Evolutionary conservation across 2,888 invertebrate species (phyloP).

Genomic region (Drosophila heteroneura): DNA sequence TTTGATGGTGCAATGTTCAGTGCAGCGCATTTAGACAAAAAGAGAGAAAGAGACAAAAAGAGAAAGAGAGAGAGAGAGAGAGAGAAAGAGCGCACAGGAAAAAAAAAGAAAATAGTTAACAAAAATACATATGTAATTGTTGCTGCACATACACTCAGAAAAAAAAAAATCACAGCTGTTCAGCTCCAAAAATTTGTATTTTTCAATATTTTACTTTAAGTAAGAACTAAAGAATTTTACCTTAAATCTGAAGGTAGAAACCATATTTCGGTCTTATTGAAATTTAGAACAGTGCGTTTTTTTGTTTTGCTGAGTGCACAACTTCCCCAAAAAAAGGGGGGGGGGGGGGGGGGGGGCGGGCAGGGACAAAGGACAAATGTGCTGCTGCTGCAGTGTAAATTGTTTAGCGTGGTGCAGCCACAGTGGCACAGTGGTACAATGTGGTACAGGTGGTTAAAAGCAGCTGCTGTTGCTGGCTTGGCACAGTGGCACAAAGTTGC

Average conservation of each 20-base stretch:
- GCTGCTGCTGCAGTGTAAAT: constrained; percentile 29
- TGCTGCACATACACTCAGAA: constrained; percentile 29
- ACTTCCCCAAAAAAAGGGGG: constrained; percentile 18
- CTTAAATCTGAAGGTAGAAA: neutral
- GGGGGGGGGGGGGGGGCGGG: too few species aligned
- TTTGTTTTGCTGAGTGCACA: constrained; percentile 37
- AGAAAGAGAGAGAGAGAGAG: constrained; percentile 38
- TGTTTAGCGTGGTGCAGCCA: constrained; percentile 43
- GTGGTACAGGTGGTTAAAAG: neutral
- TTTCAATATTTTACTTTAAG: neutral
- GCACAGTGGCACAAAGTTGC: neutral
- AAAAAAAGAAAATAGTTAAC: constrained; percentile 22
- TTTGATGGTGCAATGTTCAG: constrained; percentile 36
- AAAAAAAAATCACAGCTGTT: neutral
- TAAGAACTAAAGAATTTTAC: neutral
- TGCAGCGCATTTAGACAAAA: constrained; percentile 46
- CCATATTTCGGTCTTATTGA: neutral
- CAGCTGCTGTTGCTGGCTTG: neutral
- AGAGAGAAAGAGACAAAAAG: constrained; percentile 21
- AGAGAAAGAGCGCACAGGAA: constrained; percentile 39
- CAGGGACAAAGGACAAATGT: constrained; percentile 22
- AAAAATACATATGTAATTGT: constrained; percentile 44
- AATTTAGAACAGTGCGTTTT: constrained; percentile 10
- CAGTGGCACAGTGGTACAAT: constrained; percentile 29
- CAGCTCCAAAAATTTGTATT: neutral